These are phyloP conservation scores for Falcaria lacertinaria DNA, from an alignment of 2,888 invertebrate species.

Conservation along the genomic window DNA sequence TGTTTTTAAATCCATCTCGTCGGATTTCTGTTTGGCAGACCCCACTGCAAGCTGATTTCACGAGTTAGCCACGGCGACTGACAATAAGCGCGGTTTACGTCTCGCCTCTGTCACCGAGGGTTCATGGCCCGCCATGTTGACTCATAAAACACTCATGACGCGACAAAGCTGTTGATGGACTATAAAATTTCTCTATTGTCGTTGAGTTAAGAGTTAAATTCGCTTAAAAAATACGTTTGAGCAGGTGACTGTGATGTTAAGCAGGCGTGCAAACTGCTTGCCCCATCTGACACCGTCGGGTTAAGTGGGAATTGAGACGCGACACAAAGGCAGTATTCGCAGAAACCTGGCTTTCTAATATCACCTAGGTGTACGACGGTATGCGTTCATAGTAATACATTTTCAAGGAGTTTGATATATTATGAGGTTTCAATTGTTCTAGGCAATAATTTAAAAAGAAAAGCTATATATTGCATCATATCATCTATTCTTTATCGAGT, in stretches of 20 bases:
- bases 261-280: constrained; percentile 44
- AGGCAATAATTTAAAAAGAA: no score
- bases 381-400: constrained; percentile 5
- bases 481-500: no score
- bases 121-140: constrained; percentile 54
- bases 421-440: no score
- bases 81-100: constrained; percentile 66
- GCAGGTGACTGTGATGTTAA: constrained; percentile 29
- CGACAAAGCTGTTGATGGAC: constrained; percentile 28
- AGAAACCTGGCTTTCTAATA: constrained; percentile 62
- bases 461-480: no score
- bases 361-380: constrained; percentile 29
- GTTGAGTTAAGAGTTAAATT: constrained; percentile 29
- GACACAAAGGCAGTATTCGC: constrained; percentile 42
- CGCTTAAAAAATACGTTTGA: constrained; percentile 16
- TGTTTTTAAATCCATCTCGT: constrained; percentile 16
- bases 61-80: constrained; percentile 73
- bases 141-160: constrained; percentile 58
- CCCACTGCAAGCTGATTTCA: constrained; percentile 69
- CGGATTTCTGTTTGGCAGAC: constrained; percentile 35
- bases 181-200: constrained; percentile 24
- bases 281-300: constrained; percentile 55
- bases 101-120: constrained; percentile 56
- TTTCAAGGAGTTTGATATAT: no score
- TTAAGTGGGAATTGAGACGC: constrained; percentile 45